A percentile compares a stretch with the other conserved stretches of the same genome.
phyloP scores from a whole-genome alignment of 2,797 vertebrate species.

The Smutsia temminckii region DNA sequence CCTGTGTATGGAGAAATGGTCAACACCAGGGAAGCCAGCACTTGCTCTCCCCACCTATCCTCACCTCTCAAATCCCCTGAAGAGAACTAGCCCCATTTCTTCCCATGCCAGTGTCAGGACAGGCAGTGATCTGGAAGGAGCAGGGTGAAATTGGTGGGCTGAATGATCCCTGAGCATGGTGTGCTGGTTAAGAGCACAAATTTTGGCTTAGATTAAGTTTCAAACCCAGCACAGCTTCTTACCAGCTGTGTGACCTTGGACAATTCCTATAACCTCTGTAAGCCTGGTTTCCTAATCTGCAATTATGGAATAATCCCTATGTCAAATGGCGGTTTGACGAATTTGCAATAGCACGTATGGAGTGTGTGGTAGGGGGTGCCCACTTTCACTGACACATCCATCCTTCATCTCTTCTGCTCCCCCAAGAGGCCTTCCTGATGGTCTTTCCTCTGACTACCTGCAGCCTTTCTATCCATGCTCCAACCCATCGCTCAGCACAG shows the following conservation, averaged over 20 bases:
- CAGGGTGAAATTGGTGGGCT: not conserved
- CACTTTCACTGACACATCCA: not conserved
- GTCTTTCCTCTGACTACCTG: not conserved
- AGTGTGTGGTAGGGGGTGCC: not conserved
- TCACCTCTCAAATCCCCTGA: not conserved
- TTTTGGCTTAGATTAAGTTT: not conserved
- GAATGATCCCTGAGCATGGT: not conserved
- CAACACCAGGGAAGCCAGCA: not conserved
- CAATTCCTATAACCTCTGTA: not conserved
- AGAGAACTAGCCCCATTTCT: not conserved
- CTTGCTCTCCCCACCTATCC: conserved; percentile 37
- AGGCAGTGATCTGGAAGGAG: not conserved
- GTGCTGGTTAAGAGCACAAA: conserved; percentile 14
- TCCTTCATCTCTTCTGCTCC: not conserved
- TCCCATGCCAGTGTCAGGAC: not conserved
- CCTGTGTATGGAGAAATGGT: conserved; percentile 53
- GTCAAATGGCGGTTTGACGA: not conserved
- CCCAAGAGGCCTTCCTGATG: not conserved
- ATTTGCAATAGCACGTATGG: not conserved
- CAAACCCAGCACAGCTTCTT: conserved; percentile 7
- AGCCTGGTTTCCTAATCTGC: conserved; percentile 25
- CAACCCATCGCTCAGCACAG: not conserved
- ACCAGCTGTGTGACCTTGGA: not conserved
- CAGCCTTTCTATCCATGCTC: not conserved
- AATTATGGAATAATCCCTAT: not conserved